Conservation (phyloP, 1,140 invertebrate species). For the Laupala kohalensis region DNA sequence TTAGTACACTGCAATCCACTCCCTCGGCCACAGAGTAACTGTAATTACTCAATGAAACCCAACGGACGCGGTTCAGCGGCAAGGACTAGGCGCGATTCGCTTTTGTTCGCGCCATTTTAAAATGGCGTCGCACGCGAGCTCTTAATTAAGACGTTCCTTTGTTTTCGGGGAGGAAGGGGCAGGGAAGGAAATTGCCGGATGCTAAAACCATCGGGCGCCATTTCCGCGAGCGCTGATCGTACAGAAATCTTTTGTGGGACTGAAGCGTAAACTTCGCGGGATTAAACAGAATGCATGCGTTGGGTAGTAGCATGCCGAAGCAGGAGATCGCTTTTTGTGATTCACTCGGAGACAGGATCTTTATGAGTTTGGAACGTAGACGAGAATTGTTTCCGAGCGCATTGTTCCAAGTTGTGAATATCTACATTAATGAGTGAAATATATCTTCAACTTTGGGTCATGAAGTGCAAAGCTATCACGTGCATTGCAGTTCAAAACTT, state of each 20-base stretch:
- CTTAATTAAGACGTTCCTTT: neutral
- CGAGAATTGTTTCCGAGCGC: no score
- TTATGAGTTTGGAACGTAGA: no score
- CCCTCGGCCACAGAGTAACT: neutral
- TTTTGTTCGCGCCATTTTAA: neutral
- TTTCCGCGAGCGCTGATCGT: neutral
- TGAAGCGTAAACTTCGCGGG: neutral
- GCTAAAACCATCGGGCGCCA: neutral
- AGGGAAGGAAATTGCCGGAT: neutral
- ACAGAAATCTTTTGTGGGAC: neutral
- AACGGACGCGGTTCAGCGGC: neutral
- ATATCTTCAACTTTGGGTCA: no score
- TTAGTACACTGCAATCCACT: no score
- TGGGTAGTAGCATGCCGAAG: no score
- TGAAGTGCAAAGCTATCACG: no score
- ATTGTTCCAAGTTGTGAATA: no score
- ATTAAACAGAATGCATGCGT: neutral
- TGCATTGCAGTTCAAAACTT: no score
- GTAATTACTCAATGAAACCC: neutral
- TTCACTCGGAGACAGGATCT: no score
- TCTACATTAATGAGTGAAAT: no score
- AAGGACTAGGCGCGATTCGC: neutral
- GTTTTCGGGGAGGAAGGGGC: neutral
- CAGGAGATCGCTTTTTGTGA: no score
- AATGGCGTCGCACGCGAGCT: neutral